A percentile compares a stretch with the other conserved stretches of the same genome.
phyloP scores from a whole-genome alignment of 2,113 vertebrate genomes.

The Anoura caudifer region DNA sequence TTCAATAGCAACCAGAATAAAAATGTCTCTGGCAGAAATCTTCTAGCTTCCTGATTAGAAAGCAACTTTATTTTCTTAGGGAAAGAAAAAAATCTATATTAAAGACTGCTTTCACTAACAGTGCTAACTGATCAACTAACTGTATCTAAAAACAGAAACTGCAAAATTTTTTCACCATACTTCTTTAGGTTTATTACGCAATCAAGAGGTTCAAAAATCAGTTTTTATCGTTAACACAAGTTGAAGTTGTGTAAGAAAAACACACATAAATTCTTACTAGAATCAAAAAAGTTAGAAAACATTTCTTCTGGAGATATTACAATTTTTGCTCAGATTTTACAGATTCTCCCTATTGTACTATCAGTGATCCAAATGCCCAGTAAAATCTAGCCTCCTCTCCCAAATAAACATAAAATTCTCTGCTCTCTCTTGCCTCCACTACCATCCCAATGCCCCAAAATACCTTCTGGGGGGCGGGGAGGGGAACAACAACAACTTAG shows the following conservation, averaged over 20 bases:
- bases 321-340: neutral
- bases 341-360: neutral
- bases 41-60: slow-evolving; percentile 56
- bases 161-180: neutral
- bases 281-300: neutral
- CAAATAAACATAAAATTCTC: neutral
- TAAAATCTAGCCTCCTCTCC: neutral
- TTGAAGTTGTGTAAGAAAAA: slow-evolving; percentile 9
- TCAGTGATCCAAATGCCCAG: neutral
- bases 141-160: neutral
- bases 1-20: slow-evolving; percentile 36
- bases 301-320: neutral
- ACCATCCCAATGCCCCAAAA: neutral
- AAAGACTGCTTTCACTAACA: neutral
- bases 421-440: neutral
- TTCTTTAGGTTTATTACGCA: neutral
- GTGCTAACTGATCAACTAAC: neutral
- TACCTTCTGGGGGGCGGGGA: too few species aligned
- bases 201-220: neutral
- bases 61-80: slow-evolving; percentile 22
- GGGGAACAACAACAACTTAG: too few species aligned
- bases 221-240: neutral
- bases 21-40: slow-evolving; percentile 32
- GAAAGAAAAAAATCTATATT: neutral
- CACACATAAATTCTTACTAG: neutral